Conservation (phyloP, 2,113 vertebrate species). For the Serinus canaria region DNA sequence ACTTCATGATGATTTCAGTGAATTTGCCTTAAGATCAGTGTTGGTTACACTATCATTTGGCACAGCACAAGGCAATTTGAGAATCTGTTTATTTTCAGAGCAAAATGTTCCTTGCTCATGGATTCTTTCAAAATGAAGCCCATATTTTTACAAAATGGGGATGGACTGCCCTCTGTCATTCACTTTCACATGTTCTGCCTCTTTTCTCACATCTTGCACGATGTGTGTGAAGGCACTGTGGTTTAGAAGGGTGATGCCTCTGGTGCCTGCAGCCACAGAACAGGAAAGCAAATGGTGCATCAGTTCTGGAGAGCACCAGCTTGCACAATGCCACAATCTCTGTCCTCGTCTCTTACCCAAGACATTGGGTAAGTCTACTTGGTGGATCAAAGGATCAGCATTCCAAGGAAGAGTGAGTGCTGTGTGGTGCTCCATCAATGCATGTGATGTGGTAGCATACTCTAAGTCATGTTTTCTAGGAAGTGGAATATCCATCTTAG, state of each 20-base stretch:
- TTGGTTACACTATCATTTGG: not conserved
- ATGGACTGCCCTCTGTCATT: not conserved
- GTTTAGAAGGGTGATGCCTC: not conserved
- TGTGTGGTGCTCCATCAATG: not conserved
- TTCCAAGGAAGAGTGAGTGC: accelerated
- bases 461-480: not conserved
- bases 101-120: not conserved
- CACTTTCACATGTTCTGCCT: not conserved
- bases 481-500: not conserved
- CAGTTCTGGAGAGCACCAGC: not conserved
- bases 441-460: not conserved
- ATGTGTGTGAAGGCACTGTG: not conserved
- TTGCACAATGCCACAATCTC: not conserved
- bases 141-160: not conserved
- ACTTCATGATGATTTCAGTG: not conserved
- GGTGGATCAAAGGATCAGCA: not conserved
- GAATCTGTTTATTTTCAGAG: not conserved
- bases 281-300: not conserved
- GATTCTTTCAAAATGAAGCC: not conserved
- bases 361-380: not conserved
- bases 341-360: not conserved
- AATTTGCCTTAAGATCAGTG: not conserved
- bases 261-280: not conserved
- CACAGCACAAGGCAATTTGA: not conserved
- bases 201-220: not conserved